Percentiles rank a stretch among this genome's conserved stretches.
phyloP scores from a whole-genome alignment of 2,113 vertebrate genomes.

The Odocoileus virginianus region DNA sequence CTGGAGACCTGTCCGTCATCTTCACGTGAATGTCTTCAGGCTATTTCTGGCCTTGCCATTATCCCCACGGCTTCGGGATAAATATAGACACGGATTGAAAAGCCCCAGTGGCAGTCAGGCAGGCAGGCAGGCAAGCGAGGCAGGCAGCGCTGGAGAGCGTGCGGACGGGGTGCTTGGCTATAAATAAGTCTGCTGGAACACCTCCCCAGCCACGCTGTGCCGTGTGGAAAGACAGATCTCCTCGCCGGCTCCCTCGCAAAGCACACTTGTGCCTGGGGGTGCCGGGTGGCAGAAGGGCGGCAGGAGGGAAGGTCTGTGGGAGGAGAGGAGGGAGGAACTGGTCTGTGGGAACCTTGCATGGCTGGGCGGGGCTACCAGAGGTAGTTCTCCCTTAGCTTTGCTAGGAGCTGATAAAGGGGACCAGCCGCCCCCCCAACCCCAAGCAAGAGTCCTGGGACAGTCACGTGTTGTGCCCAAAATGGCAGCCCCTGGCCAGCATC shows the following conservation, averaged over 20 bases:
- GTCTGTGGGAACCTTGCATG: background rate
- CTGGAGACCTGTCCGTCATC: constrained; percentile 53
- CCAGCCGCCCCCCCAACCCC: background rate
- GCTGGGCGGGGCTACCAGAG: background rate
- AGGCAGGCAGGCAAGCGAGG: constrained; percentile 13
- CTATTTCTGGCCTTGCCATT: constrained; percentile 69
- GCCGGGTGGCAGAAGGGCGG: background rate
- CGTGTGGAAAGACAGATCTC: background rate
- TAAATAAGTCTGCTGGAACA: constrained; percentile 57
- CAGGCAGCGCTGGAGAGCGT: constrained; percentile 3
- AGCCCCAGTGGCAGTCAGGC: constrained; percentile 55
- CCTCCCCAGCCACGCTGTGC: constrained; percentile 20
- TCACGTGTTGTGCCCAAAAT: background rate
- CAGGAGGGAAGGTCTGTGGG: background rate
- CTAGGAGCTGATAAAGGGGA: background rate
- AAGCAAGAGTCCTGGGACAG: background rate
- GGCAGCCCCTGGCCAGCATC: background rate
- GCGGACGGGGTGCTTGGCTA: constrained; percentile 15
- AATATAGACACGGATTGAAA: constrained; percentile 65
- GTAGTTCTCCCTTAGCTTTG: background rate
- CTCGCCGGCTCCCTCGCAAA: background rate
- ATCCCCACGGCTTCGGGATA: constrained; percentile 61
- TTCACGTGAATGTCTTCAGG: constrained; percentile 63
- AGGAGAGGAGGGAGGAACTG: background rate
- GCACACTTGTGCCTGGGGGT: background rate